phyloP scores from a whole-genome alignment of 2,113 vertebrate genomes.

The Porphyrio hochstetteri region DNA sequence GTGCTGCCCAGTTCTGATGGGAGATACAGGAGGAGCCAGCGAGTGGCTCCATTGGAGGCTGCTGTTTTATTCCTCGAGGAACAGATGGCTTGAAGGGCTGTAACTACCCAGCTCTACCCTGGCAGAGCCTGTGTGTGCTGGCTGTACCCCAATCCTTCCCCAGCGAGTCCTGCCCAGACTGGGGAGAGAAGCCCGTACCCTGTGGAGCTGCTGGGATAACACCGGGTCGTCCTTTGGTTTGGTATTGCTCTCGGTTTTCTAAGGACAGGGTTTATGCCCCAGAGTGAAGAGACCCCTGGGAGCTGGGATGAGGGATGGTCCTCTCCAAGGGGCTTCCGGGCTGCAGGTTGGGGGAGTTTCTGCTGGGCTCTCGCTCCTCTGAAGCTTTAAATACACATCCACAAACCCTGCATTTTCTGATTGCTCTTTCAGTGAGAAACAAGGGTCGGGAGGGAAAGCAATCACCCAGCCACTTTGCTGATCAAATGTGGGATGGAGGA shows the following conservation, averaged over 20 bases:
- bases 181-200: background rate
- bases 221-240: background rate
- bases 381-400: background rate
- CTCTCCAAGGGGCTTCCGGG: background rate
- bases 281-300: background rate
- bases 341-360: background rate
- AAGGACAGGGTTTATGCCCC: background rate
- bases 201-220: background rate
- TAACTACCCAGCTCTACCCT: background rate
- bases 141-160: background rate
- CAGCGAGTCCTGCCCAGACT: background rate
- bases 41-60: background rate
- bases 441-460: background rate
- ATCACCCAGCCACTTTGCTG: background rate
- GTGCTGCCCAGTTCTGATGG: background rate
- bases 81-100: background rate
- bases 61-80: background rate
- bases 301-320: background rate
- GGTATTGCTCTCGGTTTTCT: background rate
- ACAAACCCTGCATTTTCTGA: background rate
- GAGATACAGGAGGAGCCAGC: rapidly evolving
- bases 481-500: background rate
- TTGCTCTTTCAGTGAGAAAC: background rate
- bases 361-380: background rate
- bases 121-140: rapidly evolving